Evolutionary conservation across 2,888 invertebrate species (phyloP).

Genomic region (Actias luna): DNA sequence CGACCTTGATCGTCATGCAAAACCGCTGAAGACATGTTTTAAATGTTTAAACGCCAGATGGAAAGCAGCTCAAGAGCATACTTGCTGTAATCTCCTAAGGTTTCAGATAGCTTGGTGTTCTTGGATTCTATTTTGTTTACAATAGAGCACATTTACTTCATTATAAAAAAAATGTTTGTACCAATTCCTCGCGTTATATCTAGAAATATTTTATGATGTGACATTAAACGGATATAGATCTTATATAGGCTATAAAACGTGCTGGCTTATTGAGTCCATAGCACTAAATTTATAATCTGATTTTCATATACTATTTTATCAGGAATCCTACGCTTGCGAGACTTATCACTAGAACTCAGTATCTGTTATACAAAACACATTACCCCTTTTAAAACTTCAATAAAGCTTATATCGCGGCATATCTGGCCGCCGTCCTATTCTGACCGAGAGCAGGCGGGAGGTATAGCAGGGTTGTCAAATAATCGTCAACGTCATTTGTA

Average conservation of each 20-base stretch:
- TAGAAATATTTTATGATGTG: neutral
- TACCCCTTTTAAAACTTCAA: constrained; percentile 45
- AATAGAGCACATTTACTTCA: too few relatives aligned
- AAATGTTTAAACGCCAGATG: too few relatives aligned
- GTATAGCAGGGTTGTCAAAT: constrained; percentile 12
- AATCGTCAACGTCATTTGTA: neutral
- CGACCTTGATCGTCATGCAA: too few relatives aligned
- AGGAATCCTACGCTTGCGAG: neutral
- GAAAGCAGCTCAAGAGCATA: too few relatives aligned
- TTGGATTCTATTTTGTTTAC: too few relatives aligned
- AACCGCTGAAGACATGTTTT: too few relatives aligned
- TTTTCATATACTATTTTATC: neutral
- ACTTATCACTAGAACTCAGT: constrained; percentile 8
- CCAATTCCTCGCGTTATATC: too few relatives aligned
- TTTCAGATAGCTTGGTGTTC: too few relatives aligned
- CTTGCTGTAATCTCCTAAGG: too few relatives aligned
- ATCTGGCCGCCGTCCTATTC: constrained; percentile 51
- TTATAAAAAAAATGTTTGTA: too few relatives aligned
- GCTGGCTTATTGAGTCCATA: neutral
- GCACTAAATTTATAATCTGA: neutral
- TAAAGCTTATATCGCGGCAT: constrained; percentile 44
- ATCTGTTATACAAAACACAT: constrained; percentile 28
- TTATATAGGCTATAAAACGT: too few relatives aligned
- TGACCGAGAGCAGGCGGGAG: constrained; percentile 29
- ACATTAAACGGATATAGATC: neutral